Evolutionary conservation across 2,797 vertebrate species (phyloP).

Genomic region (Octomys mimax): DNA sequence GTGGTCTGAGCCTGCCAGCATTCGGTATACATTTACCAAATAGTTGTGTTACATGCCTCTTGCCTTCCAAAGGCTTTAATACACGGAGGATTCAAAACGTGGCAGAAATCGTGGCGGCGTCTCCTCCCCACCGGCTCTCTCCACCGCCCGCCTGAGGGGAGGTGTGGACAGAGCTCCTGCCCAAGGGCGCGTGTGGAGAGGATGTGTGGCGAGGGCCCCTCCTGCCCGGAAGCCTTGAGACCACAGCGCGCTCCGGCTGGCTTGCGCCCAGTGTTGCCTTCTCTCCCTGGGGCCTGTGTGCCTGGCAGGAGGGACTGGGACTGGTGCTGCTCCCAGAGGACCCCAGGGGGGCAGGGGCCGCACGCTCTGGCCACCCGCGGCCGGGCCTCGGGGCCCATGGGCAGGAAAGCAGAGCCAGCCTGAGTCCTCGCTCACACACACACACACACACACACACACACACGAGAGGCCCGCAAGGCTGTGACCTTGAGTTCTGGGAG

Average conservation of each 20-base stretch:
- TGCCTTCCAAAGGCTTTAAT: slow-evolving; percentile 39
- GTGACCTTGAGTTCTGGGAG: neutral
- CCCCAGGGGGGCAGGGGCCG: neutral
- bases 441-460: too few species aligned
- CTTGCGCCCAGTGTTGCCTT: neutral
- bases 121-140: neutral
- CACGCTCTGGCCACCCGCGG: neutral
- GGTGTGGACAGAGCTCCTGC: neutral
- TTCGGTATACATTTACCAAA: neutral
- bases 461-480: neutral
- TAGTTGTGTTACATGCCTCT: slow-evolving; percentile 41
- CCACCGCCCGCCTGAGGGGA: neutral
- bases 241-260: slow-evolving; percentile 50
- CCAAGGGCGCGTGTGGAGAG: neutral
- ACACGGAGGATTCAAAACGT: neutral
- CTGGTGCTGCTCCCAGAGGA: neutral
- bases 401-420: neutral
- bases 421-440: neutral
- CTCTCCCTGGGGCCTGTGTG: neutral
- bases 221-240: slow-evolving; percentile 64
- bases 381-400: neutral
- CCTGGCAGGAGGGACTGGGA: neutral
- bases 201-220: neutral
- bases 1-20: neutral
- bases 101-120: neutral